A percentile compares a stretch with the other conserved stretches of the same genome.
Evolutionary conservation across 2,797 vertebrate genomes (phyloP).

Genomic region (Hypotaenidia philippensis): DNA sequence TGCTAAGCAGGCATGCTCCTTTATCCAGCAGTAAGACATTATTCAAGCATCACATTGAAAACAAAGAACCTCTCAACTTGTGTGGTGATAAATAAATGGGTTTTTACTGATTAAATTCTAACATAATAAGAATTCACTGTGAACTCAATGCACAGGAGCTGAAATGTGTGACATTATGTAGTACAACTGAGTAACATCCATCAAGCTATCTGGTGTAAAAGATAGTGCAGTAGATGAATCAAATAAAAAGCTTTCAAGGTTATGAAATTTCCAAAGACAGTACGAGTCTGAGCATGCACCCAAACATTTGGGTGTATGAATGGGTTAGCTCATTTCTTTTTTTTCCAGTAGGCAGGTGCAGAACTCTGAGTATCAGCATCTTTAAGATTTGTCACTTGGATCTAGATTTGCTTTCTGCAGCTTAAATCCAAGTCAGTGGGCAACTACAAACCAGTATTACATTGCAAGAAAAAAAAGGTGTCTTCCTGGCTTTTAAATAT

Average conservation of each 20-base stretch:
- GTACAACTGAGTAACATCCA: background rate
- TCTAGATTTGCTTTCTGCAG: background rate
- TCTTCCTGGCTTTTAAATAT: background rate
- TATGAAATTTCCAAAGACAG: constrained; percentile 2
- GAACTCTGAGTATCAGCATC: background rate
- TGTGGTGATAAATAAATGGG: background rate
- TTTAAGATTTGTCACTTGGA: background rate
- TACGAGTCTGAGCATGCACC: background rate
- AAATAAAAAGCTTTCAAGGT: constrained; percentile 19
- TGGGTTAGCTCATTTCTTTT: background rate
- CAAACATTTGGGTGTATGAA: background rate
- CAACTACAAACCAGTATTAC: background rate
- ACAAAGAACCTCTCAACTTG: background rate
- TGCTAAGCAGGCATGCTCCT: background rate
- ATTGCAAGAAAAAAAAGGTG: background rate
- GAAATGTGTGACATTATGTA: background rate
- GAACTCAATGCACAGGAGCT: background rate
- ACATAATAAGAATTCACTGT: background rate
- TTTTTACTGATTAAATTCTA: background rate
- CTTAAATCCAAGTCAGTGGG: background rate
- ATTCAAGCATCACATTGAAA: background rate
- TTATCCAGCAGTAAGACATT: background rate
- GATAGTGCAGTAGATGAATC: background rate
- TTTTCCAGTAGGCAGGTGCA: background rate
- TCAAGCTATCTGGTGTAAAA: background rate